Evolutionary conservation across 1,140 invertebrate species (phyloP), one percentile per base, ranked within the genome.

Genomic region (Neodiprion pinetum): DNA sequence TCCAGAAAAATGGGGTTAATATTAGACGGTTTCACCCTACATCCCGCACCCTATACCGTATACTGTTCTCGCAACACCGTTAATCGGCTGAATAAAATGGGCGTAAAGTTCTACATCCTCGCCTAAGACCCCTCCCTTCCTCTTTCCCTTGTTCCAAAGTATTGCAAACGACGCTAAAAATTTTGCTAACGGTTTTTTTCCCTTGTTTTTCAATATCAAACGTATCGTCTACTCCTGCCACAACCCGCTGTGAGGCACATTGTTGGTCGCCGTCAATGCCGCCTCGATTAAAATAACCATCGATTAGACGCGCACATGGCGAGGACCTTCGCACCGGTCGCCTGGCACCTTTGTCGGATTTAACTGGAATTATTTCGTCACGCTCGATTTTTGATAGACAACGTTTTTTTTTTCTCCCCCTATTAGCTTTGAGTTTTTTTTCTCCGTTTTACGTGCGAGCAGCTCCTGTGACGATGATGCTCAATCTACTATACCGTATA

Each of bases 1-100:
- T 21, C 40, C 67, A 21, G 7, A 11, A 49, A 76, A 78, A 78
- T 67, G 72, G 77, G 77, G 77, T 78, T 78, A 76, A 78, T 77
- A 72, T 73, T 77, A 75, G 74, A 72, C 50, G 53, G 76, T 73
- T 77, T 71, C 53, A 61, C 66, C 76, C 23, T n/a, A 12, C 65
- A 53, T 72, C 76, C 23, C 12, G 17, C 65, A 53, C 69, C 53
- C 53, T 17, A 9, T 61, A 12, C 3, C 53, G 9, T 40, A 40
- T 4, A 17, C 53, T 0, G 3, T 12, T 61, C 11, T 61, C 11
- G 5, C 75, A 21, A 76, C 69, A 67, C 70, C 67, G 76, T 73
- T 73, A 77, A 77, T 77, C 67, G 48, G 70, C 49, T 28, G 12
- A 53, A 67, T 67, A 67, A 74, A 76, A 75, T 49, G 70, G 76